These are phyloP conservation scores for Autographa pulchrina DNA, from an alignment of 2,888 invertebrate genomes.

Conservation along the genomic window DNA sequence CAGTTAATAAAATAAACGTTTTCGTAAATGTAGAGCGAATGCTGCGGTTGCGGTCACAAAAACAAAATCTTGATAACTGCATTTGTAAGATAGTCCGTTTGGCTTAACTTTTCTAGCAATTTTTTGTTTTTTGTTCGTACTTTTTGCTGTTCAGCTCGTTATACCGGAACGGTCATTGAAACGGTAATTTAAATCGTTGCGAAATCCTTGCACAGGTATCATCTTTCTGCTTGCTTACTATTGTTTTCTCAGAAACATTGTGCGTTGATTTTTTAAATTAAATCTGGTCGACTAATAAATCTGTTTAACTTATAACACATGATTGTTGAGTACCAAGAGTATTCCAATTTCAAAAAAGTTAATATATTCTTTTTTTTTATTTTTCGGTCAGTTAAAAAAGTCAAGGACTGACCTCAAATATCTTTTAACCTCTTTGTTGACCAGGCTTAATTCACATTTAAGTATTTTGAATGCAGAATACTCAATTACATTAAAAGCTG, in stretches of 20 bases:
- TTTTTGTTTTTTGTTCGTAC: background rate
- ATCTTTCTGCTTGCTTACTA: background rate
- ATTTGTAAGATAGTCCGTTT: conserved; percentile 6
- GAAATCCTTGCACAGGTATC: conserved; percentile 12
- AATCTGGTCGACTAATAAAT: background rate
- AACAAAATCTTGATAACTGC: background rate
- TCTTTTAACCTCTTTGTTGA: no score
- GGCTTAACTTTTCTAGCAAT: background rate
- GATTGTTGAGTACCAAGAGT: no score
- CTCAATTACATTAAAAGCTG: background rate
- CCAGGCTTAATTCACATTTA: background rate
- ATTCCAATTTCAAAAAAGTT: no score
- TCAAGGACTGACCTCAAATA: no score
- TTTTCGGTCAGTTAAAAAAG: no score
- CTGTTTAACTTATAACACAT: no score
- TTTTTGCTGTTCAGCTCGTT: conserved; percentile 4
- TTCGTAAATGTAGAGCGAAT: background rate
- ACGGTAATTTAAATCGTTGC: conserved; percentile 12
- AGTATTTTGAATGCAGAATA: background rate
- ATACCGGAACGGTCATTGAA: conserved; percentile 2
- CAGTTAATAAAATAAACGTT: background rate
- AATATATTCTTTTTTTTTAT: no score
- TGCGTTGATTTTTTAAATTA: background rate
- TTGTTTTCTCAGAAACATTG: background rate
- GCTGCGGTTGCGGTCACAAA: background rate